These are phyloP conservation scores for Chlorocebus sabaeus DNA, from an alignment of 2,113 vertebrate genomes.

Conservation along the genomic window DNA sequence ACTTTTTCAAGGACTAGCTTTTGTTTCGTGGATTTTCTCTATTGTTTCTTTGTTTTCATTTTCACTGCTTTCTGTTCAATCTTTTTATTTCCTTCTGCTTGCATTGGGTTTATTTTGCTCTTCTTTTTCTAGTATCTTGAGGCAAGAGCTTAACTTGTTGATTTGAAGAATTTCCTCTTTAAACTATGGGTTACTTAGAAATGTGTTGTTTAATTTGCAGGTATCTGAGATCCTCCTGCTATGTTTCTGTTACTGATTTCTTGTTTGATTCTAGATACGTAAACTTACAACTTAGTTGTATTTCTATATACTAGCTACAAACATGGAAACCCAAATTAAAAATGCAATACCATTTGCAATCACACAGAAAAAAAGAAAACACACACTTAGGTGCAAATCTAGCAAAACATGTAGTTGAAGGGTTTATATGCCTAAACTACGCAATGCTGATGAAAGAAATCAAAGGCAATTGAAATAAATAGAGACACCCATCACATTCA, in stretches of 20 bases:
- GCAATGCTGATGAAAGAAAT: neutral
- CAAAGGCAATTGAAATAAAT: neutral
- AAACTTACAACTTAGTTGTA: neutral
- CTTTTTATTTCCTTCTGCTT: neutral
- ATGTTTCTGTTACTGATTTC: neutral
- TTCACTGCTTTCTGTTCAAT: neutral
- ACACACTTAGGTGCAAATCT: neutral
- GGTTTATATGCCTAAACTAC: neutral
- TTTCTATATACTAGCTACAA: neutral
- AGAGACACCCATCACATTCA: neutral
- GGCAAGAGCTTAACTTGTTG: neutral
- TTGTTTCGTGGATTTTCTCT: neutral
- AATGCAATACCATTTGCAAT: neutral
- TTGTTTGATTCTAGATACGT: neutral
- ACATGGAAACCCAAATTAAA: neutral
- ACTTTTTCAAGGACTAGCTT: conserved; percentile 5
- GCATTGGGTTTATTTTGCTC: neutral
- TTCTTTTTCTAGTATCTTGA: neutral
- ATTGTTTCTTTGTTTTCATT: neutral
- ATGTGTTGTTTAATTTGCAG: neutral
- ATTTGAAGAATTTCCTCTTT: neutral
- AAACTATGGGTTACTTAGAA: neutral
- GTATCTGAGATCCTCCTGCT: neutral
- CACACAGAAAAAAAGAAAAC: neutral
- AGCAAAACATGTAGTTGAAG: neutral